Evolutionary conservation across 92 coral and sea anemone genomes (phyloP).

Genomic region (Porites divaricata): DNA sequence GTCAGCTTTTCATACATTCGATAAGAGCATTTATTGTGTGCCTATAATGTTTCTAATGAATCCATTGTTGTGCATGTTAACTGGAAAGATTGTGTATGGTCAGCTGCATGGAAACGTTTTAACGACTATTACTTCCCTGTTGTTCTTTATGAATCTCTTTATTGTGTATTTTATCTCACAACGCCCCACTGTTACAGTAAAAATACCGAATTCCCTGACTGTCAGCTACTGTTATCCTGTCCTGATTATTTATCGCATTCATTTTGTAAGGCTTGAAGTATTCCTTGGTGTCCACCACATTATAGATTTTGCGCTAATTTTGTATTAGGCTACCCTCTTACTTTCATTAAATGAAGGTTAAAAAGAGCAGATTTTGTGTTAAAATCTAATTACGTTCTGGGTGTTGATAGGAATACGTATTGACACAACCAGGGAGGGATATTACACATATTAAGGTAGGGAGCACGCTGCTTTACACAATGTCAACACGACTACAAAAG

Average conservation of each 20-base stretch:
- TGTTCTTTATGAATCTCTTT: conserved; percentile 36
- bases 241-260: neutral
- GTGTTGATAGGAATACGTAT: conserved; percentile 51
- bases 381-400: conserved; percentile 45
- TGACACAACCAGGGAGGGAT: conserved; percentile 65
- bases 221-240: conserved; percentile 13
- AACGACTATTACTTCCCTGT: neutral
- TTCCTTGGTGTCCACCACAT: neutral
- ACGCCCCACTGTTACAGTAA: conserved; percentile 21
- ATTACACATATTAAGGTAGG: conserved; percentile 43
- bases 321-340: neutral
- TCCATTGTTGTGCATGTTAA: conserved; percentile 28
- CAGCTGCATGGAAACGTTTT: conserved; percentile 36
- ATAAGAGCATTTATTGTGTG: conserved; percentile 40
- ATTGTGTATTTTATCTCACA: conserved; percentile 13
- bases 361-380: conserved; percentile 28
- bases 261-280: neutral
- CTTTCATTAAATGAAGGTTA: neutral
- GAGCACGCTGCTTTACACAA: conserved; percentile 52
- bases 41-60: conserved; percentile 29
- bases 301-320: neutral
- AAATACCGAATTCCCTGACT: conserved; percentile 16
- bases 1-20: conserved; percentile 38
- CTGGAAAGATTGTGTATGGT: conserved; percentile 24
- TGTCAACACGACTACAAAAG: conserved; percentile 75